These are phyloP conservation scores for Synergus itoensis DNA, from an alignment of 2,888 invertebrate genomes.

Conservation along the genomic window DNA sequence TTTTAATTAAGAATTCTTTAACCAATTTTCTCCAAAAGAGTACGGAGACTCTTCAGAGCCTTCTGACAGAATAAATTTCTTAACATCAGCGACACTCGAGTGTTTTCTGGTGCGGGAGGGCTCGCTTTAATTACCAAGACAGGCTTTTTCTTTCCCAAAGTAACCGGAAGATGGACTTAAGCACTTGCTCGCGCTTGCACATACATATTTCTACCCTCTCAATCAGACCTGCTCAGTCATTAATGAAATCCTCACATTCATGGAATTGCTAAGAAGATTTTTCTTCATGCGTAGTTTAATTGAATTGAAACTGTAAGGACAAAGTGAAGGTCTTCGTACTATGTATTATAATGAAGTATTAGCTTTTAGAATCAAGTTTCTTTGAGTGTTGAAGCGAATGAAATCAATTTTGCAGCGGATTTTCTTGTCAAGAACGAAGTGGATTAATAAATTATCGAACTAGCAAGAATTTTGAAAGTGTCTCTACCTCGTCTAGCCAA, in stretches of 20 bases:
- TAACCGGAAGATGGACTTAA: conserved; percentile 12
- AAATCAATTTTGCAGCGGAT: too few relatives aligned
- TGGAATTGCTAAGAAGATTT: background rate
- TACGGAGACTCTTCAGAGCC: background rate
- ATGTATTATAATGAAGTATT: background rate
- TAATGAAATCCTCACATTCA: background rate
- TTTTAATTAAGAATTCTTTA: conserved; percentile 64
- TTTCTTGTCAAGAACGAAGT: background rate
- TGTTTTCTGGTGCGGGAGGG: conserved; percentile 9
- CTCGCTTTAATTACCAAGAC: conserved; percentile 19
- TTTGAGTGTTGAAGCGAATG: too few relatives aligned
- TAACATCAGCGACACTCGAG: conserved; percentile 25
- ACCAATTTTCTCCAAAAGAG: conserved; percentile 50
- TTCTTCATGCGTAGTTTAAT: too few relatives aligned
- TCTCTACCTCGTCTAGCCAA: background rate
- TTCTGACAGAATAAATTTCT: conserved; percentile 33
- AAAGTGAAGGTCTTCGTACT: too few relatives aligned
- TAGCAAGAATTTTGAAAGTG: background rate
- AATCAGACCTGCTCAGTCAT: background rate
- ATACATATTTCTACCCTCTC: conserved; percentile 2
- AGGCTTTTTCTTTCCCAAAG: conserved; percentile 5
- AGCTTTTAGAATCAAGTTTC: too few relatives aligned
- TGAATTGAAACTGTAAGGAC: too few relatives aligned
- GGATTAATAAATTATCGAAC: background rate
- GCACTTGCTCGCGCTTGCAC: background rate